Evolutionary conservation across 2,113 vertebrate species (phyloP).

Genomic region (Conger conger): DNA sequence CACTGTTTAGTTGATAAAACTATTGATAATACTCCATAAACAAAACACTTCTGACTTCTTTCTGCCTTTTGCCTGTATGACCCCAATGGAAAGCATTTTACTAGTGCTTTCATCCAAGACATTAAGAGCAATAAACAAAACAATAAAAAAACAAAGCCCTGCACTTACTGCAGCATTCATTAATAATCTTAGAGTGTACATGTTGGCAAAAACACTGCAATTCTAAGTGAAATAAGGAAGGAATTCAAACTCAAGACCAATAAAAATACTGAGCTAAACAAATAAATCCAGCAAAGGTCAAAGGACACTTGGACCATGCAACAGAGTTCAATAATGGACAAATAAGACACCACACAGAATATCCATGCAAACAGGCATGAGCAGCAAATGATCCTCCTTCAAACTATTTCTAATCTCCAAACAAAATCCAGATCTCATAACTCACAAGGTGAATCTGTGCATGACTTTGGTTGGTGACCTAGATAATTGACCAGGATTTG

Average conservation of each 20-base stretch:
- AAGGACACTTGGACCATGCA: background rate
- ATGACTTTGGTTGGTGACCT: no score
- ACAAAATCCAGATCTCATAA: background rate
- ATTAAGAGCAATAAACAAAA: background rate
- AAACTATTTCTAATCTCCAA: background rate
- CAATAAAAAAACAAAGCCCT: no score
- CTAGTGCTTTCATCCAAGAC: background rate
- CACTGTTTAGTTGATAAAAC: no score
- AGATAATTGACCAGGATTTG: no score
- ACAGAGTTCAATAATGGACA: background rate
- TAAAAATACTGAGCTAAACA: background rate
- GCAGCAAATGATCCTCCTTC: background rate
- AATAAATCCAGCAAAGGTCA: background rate
- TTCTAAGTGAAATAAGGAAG: background rate
- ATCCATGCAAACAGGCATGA: background rate
- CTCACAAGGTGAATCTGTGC: background rate
- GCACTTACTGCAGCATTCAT: background rate
- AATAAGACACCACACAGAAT: slow-evolving; percentile 6
- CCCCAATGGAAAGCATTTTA: background rate
- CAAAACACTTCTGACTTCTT: background rate
- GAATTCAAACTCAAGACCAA: background rate
- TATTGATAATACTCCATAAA: no score
- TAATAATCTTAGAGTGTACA: background rate
- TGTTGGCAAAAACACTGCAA: background rate
- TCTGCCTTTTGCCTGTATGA: background rate